These are phyloP conservation scores for Tipula lateralis DNA, from an alignment of 2,888 invertebrate genomes.

Conservation along the genomic window DNA sequence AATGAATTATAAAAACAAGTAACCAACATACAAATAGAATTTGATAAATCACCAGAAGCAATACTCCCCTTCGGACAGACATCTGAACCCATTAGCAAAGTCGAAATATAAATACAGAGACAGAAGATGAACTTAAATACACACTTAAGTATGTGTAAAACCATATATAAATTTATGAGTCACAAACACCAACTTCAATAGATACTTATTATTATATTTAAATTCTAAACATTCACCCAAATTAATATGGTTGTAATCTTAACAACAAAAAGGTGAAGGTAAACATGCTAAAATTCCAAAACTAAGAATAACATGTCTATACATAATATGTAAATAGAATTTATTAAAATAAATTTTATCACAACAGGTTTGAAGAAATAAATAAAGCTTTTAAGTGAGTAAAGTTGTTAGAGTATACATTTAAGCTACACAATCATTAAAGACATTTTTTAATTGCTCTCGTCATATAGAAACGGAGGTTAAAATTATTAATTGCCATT, in stretches of 20 bases:
- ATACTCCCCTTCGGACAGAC: too few species aligned
- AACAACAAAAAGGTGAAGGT: constrained; percentile 9
- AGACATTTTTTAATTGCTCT: too few species aligned
- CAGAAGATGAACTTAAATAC: background rate
- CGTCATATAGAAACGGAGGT: too few species aligned
- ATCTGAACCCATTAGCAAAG: too few species aligned
- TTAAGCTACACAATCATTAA: too few species aligned
- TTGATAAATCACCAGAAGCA: too few species aligned
- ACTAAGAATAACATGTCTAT: background rate
- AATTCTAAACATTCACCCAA: background rate
- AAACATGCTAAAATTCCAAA: background rate
- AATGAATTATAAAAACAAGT: too few species aligned
- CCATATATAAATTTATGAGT: background rate
- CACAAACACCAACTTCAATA: background rate
- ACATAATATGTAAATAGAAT: background rate
- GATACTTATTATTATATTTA: background rate
- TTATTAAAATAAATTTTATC: background rate
- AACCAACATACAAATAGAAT: too few species aligned
- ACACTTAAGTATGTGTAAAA: background rate
- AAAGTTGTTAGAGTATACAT: too few species aligned
- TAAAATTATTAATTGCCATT: too few species aligned
- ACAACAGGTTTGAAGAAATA: background rate
- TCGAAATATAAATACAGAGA: background rate
- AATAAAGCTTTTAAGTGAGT: too few species aligned
- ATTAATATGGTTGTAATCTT: background rate